phyloP scores from a whole-genome alignment of 2,113 vertebrate species.

The Pungitius pungitius region DNA sequence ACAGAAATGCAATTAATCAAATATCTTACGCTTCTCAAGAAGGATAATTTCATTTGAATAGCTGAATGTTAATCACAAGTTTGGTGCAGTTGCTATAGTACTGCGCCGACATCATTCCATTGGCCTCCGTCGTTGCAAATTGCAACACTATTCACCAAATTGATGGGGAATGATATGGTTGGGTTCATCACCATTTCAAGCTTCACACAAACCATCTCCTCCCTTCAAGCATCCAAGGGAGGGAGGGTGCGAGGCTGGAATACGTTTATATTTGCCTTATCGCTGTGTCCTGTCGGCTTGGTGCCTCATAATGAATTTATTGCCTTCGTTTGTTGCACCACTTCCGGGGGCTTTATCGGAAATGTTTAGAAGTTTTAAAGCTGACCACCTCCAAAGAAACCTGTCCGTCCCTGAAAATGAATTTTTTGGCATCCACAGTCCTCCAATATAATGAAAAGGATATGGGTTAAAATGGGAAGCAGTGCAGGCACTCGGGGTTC shows the following conservation, averaged over 20 bases:
- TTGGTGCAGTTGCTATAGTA: conserved; percentile 2
- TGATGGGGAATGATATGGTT: conserved; percentile 34
- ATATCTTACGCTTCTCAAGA: background rate
- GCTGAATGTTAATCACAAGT: conserved; percentile 21
- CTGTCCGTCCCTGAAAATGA: conserved; percentile 62
- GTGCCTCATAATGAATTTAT: conserved; percentile 70
- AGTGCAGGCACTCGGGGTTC: conserved; percentile 13
- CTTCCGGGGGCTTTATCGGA: conserved; percentile 46
- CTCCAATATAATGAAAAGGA: conserved; percentile 60
- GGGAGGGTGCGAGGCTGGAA: conserved; percentile 15
- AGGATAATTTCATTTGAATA: conserved; percentile 25
- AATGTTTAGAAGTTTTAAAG: conserved; percentile 72
- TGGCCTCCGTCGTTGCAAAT: conserved; percentile 36
- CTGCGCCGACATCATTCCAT: conserved; percentile 18
- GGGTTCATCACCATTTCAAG: conserved; percentile 31
- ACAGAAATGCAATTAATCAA: conserved; percentile 28
- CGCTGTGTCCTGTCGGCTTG: conserved; percentile 46
- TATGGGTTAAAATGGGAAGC: conserved; percentile 54
- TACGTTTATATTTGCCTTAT: conserved; percentile 50
- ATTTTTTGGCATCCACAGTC: conserved; percentile 54
- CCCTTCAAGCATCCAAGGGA: conserved; percentile 13
- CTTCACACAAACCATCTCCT: conserved; percentile 18
- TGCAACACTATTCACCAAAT: conserved; percentile 26
- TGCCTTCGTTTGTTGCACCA: conserved; percentile 42
- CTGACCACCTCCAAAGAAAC: conserved; percentile 69